A percentile compares a stretch with the other conserved stretches of the same genome.
phyloP scores from a whole-genome alignment of 2,113 vertebrate species.

The Cygnus buccinator region DNA sequence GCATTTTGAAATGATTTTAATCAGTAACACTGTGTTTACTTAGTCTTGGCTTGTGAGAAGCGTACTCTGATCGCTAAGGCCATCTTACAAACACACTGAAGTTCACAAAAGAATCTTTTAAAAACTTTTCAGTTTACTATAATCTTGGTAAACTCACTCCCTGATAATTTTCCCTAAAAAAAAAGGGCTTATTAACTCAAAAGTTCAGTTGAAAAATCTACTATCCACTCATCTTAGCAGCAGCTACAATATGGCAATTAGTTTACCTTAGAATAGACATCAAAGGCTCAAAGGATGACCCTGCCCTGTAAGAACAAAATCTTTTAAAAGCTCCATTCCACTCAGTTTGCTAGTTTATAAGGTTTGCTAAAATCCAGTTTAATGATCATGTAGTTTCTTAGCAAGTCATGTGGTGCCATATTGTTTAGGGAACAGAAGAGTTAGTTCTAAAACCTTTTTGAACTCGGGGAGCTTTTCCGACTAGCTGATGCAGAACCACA shows the following conservation, averaged over 20 bases:
- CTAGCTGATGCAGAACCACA: constrained; percentile 63
- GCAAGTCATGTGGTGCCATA: constrained; percentile 66
- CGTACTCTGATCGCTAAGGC: not conserved
- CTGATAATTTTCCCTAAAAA: constrained; percentile 22
- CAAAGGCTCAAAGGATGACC: constrained; percentile 68
- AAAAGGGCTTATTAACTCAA: constrained; percentile 41
- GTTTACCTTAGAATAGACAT: constrained; percentile 68
- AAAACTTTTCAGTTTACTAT: constrained; percentile 30
- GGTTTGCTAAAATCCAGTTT: constrained; percentile 67
- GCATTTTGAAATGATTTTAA: constrained; percentile 53
- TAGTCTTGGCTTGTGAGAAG: constrained; percentile 15
- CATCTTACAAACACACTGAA: constrained; percentile 48
- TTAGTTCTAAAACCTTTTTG: constrained; percentile 69
- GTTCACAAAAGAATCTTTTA: not conserved
- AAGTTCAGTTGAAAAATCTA: constrained; percentile 4
- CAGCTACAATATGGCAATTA: constrained; percentile 72
- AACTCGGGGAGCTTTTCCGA: constrained; percentile 54
- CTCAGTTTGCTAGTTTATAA: constrained; percentile 55
- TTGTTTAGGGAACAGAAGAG: constrained; percentile 68
- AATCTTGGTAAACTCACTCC: constrained; percentile 27
- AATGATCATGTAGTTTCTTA: constrained; percentile 61
- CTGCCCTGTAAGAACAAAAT: constrained; percentile 51
- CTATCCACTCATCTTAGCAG: constrained; percentile 10
- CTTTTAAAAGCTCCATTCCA: constrained; percentile 37
- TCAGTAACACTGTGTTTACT: constrained; percentile 56